A percentile compares a stretch with the other conserved stretches of the same genome.
These are phyloP conservation scores for Lepidocolaptes lacrymiger DNA, from an alignment of 2,797 vertebrate species.

Conservation along the genomic window DNA sequence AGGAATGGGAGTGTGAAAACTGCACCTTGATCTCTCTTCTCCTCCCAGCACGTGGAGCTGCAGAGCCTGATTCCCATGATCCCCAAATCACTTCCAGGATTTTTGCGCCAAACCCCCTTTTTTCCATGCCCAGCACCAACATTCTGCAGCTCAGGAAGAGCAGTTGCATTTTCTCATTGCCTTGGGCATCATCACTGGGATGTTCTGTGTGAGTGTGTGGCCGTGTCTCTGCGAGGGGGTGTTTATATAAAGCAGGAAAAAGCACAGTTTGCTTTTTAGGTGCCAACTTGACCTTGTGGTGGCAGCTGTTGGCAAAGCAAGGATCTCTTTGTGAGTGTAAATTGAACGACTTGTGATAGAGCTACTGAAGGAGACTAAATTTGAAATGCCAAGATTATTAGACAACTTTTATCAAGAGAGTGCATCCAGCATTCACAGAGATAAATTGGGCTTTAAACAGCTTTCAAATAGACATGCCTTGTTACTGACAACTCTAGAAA, in stretches of 20 bases:
- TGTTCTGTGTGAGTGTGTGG: neutral
- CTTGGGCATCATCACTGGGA: constrained; percentile 49
- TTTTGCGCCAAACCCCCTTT: neutral
- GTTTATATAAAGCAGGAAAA: constrained; percentile 51
- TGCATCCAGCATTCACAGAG: constrained; percentile 35
- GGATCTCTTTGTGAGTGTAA: constrained; percentile 45
- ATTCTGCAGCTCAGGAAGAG: neutral
- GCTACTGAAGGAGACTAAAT: constrained; percentile 63
- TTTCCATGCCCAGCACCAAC: neutral
- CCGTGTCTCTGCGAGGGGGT: neutral
- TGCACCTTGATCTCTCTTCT: neutral
- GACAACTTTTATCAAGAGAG: constrained; percentile 35
- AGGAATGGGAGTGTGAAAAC: neutral
- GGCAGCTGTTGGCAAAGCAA: constrained; percentile 52
- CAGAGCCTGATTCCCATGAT: neutral
- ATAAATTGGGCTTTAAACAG: constrained; percentile 42
- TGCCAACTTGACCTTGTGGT: constrained; percentile 57
- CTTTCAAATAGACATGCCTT: neutral
- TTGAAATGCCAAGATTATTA: constrained; percentile 57
- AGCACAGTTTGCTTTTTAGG: constrained; percentile 60
- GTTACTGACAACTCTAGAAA: neutral
- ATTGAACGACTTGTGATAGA: constrained; percentile 48
- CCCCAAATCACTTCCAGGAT: neutral
- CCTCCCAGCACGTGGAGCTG: neutral
- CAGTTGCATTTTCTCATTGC: neutral